Base-by-base conservation (phyloP, 2,888 invertebrate genomes). In the Arrhopalites spinosus region DNA sequence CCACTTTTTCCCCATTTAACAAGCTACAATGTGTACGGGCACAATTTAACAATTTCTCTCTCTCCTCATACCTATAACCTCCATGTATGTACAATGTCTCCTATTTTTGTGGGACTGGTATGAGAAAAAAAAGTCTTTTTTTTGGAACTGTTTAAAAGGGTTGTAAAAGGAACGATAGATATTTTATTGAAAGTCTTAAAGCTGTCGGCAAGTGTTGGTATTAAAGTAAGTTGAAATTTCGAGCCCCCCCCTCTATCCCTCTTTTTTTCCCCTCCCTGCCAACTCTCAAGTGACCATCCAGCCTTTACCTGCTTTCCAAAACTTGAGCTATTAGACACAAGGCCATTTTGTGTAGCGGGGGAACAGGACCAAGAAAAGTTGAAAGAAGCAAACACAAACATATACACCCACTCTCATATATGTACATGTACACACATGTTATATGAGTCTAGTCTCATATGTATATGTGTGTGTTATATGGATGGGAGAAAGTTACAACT, bases 121-220 rank as follows among this genome's bases (percentile, higher is more conserved):
- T n/a, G n/a, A n/a, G n/a, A n/a, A n/a, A n/a, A n/a, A n/a, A n/a
- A 36, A 36, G 36, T 36, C 36, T 36, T n/a, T n/a, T n/a, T n/a
- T n/a, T n/a, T 45, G 25, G 68, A 53, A 68, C 15, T 27, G 27
- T 68, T 53, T 53, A 8, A 70, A 70, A 56, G 30, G 29, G 15
- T 25, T n/a, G 29, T 70, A 66, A 66, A 66, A 36, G 53, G 23
- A 53, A 53, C 27, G 30, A 56, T 70, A 30, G 70, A 70, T n/a
- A 70, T 70, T 70, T 70, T 56, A 56, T 70, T 29, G 29, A n/a
- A 20, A 0, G 36, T 36, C 36, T 43, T 66, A 66, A 66, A 66
- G 36, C 66, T 66, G 66, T 43, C 66, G 27, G 27, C 64, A 29
- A 27, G 64, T 64, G 25, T 59, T 59, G 20, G 59, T 13, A 59